A percentile compares a stretch with the other conserved stretches of the same genome.
Evolutionary conservation across 2,113 vertebrate species (phyloP).

Genomic region (Labeo catla): DNA sequence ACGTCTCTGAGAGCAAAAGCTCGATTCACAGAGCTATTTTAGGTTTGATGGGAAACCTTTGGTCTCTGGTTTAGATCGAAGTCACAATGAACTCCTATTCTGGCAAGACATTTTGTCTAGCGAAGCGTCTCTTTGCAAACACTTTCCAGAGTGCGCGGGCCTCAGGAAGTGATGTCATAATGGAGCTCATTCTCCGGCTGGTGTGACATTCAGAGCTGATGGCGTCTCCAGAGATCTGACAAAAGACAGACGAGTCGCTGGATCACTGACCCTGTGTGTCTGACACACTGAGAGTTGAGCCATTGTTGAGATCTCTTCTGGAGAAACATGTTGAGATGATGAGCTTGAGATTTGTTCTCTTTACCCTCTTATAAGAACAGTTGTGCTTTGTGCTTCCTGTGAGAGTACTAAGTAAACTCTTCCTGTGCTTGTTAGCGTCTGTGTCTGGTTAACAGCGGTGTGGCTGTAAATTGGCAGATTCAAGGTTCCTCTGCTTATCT

Average conservation of each 20-base stretch:
- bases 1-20: background rate
- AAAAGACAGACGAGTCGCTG: slow-evolving; percentile 5
- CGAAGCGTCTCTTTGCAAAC: slow-evolving; percentile 38
- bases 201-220: slow-evolving; percentile 55
- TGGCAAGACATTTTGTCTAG: slow-evolving; percentile 12
- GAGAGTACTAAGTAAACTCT: background rate
- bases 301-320: background rate
- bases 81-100: background rate
- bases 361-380: background rate
- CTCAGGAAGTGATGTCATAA: slow-evolving; percentile 62
- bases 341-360: too few species aligned
- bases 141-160: slow-evolving; percentile 53
- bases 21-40: background rate
- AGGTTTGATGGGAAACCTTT: background rate
- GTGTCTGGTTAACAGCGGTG: background rate
- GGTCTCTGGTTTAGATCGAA: background rate
- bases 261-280: background rate
- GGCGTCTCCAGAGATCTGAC: slow-evolving; percentile 41
- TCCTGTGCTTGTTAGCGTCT: background rate
- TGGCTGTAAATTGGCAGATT: too few species aligned
- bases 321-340: too few species aligned
- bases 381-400: background rate
- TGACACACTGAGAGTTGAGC: background rate
- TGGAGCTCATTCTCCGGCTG: slow-evolving; percentile 50
- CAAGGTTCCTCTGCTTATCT: background rate